Evolutionary conservation across 1,140 invertebrate genomes (phyloP).

Genomic region (Drosophila bipectinata): DNA sequence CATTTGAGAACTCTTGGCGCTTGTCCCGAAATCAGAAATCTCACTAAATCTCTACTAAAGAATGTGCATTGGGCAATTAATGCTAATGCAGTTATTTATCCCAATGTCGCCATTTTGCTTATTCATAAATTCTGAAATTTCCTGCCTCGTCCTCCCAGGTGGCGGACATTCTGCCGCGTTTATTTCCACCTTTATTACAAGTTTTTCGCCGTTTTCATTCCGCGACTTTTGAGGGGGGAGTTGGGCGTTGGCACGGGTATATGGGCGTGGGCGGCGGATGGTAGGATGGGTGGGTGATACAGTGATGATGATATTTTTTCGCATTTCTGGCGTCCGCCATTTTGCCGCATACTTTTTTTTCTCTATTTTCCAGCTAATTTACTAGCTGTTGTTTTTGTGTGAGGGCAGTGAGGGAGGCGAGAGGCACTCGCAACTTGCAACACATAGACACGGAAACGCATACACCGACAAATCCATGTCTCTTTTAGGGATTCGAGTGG

Average conservation of each 20-base stretch:
- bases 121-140: conserved; percentile 50
- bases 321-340: conserved; percentile 75
- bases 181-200: conserved; percentile 53
- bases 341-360: conserved; percentile 70
- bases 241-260: background rate
- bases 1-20: background rate
- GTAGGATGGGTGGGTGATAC: conserved; percentile 4
- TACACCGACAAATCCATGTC: conserved; percentile 62
- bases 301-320: conserved; percentile 49
- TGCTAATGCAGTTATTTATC: conserved; percentile 69
- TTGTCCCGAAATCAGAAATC: background rate
- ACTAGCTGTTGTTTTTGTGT: conserved; percentile 76
- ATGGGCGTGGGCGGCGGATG: background rate
- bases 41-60: background rate
- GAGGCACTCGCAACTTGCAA: conserved; percentile 20
- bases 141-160: background rate
- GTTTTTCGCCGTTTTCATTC: conserved; percentile 56
- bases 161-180: conserved; percentile 40
- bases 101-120: conserved; percentile 64
- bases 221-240: conserved; percentile 25
- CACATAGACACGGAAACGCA: conserved; percentile 26
- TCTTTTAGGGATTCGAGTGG: conserved; percentile 65
- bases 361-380: conserved; percentile 78
- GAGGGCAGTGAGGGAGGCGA: conserved; percentile 1
- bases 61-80: conserved; percentile 40